Evolutionary conservation across 2,888 invertebrate genomes (phyloP).

Genomic region (Autographa gamma): DNA sequence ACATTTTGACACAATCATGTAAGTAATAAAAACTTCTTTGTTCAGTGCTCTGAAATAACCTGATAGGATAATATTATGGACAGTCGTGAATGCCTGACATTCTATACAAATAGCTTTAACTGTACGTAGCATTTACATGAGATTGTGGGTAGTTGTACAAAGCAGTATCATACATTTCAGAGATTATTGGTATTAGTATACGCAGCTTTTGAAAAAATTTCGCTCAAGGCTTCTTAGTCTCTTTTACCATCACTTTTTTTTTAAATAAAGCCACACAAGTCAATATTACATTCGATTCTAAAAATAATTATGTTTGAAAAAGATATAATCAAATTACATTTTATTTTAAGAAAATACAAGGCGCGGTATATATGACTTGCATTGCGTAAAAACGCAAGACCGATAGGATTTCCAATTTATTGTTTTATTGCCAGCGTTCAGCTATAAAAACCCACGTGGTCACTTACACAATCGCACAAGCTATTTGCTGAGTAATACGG

Average conservation of each 20-base stretch:
- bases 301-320: too few relatives aligned
- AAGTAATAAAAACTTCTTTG: conserved; percentile 28
- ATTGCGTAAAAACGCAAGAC: background rate
- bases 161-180: background rate
- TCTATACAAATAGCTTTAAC: conserved; percentile 47
- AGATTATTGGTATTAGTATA: background rate
- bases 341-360: too few relatives aligned
- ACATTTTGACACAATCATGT: conserved; percentile 14
- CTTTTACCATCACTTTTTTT: background rate
- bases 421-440: background rate
- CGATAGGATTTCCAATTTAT: background rate
- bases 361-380: background rate
- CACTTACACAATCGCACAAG: conserved; percentile 4
- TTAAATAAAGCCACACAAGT: background rate
- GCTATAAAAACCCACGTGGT: background rate
- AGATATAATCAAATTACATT: too few relatives aligned
- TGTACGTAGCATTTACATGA: conserved; percentile 40
- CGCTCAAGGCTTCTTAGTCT: conserved; percentile 2
- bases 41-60: conserved; percentile 24
- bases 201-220: background rate
- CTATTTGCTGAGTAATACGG: background rate
- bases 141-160: conserved; percentile 13
- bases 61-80: conserved; percentile 25
- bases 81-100: conserved; percentile 38
- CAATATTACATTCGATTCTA: too few relatives aligned